A percentile compares a stretch with the other conserved stretches of the same genome.
phyloP scores from a whole-genome alignment of 2,113 vertebrate species.

The Cyanoliseus patagonus region DNA sequence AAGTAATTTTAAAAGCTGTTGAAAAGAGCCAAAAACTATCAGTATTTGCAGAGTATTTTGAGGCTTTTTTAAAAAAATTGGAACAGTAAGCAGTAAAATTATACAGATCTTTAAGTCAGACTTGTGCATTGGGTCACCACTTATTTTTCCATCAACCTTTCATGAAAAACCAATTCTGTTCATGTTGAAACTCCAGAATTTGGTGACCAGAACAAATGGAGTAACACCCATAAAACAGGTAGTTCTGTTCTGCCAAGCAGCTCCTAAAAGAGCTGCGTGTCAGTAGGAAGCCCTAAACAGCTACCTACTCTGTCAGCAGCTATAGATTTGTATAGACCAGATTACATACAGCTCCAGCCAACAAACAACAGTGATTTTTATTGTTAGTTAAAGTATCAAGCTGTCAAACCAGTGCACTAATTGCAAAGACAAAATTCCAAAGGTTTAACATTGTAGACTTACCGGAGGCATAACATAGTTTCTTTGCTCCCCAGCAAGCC shows the following conservation, averaged over 20 bases:
- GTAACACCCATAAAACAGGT: neutral
- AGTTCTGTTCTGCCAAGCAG: neutral
- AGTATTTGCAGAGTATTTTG: neutral
- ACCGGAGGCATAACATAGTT: conserved; percentile 77
- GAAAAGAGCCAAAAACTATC: neutral
- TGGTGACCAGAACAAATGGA: neutral
- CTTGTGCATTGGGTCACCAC: neutral
- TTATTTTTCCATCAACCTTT: neutral
- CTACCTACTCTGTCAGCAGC: neutral
- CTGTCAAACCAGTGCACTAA: neutral
- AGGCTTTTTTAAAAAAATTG: neutral
- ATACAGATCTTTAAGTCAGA: neutral
- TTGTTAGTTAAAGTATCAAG: neutral
- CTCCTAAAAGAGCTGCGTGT: neutral
- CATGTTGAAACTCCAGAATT: neutral
- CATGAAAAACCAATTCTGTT: neutral
- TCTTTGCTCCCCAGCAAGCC: conserved; percentile 76
- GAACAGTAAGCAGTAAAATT: neutral
- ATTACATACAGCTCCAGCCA: neutral
- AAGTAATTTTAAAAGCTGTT: neutral
- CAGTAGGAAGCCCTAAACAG: neutral
- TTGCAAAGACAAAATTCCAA: neutral
- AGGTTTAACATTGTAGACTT: conserved; percentile 27
- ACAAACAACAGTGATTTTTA: neutral
- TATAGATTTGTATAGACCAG: neutral